Conservation (phyloP, 2,888 invertebrate species). For the Troides helena region DNA sequence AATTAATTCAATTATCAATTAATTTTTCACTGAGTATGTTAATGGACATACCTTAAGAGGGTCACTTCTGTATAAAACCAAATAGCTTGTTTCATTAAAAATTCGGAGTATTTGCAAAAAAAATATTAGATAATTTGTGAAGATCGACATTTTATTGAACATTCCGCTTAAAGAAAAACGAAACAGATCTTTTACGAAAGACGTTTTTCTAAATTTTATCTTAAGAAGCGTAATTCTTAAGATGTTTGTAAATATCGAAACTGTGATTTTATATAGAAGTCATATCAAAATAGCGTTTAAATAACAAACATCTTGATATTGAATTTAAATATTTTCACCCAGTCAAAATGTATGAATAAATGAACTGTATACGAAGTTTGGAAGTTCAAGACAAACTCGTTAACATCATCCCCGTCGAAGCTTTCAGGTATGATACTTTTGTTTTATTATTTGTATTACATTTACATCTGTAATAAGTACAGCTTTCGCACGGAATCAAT, state of each 20-base stretch:
- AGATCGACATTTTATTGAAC: background rate
- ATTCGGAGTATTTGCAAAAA: background rate
- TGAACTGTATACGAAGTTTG: slow-evolving; percentile 18
- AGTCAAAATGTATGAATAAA: slow-evolving; percentile 4
- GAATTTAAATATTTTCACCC: slow-evolving; percentile 16
- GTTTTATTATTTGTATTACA: background rate
- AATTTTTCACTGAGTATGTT: too few relatives aligned
- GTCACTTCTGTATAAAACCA: background rate
- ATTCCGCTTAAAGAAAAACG: background rate
- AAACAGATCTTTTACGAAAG: background rate
- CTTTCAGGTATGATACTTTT: background rate
- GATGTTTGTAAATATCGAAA: background rate
- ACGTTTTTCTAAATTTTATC: background rate
- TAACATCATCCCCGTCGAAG: background rate
- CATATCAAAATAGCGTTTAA: background rate
- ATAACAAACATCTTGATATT: background rate
- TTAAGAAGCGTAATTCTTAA: background rate
- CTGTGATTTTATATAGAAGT: background rate
- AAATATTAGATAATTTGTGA: background rate
- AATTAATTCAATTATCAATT: too few relatives aligned
- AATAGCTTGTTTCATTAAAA: background rate
- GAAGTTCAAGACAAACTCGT: slow-evolving; percentile 5
- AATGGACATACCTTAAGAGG: background rate
- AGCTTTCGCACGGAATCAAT: background rate
- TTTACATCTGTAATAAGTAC: background rate